Evolutionary conservation across 2,888 invertebrate genomes (phyloP), one percentile per base, ranked within the genome.

Genomic region (Drosophila prolongata): DNA sequence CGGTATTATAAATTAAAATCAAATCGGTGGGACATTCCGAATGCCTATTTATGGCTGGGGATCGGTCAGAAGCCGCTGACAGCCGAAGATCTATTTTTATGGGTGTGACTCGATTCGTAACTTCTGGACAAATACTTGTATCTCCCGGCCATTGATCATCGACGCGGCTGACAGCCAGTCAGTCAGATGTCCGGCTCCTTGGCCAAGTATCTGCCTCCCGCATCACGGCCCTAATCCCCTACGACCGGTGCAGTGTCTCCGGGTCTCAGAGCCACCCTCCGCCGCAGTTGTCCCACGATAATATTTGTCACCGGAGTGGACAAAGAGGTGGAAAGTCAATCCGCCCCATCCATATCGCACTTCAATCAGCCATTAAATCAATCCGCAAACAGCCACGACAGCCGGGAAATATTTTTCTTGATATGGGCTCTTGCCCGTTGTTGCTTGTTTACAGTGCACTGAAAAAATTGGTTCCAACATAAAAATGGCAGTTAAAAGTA

Each of bases 1-100:
- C 62, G 47, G 44, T 52, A 53, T 44, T 62, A 50, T 86, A 82
- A 83, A 79, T 82, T 78, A 60, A 73, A 70, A 82, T 78, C 57
- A 60, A 80, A 78, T 78, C 74, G 54, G 14, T 44, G 54, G 65
- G 57, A 71, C 76, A 74, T 66, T 68, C 50, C 38, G 4, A 49
- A 55, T 11, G 58, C 54, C 70, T 40, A 66, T 79, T 86, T 77
- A 82, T 50, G 60, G 49, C 30, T 19, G 49, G 34, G 14, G 34
- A 35, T 44, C 35, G 14, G 2, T 9, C 14, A 4, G 47, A 30
- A 10, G 34, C n/a, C 46, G 9, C 27, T 68, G 66, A 42, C 68
- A 67, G 16, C 5, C 19, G 16, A 19, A 14, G 38, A 53, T 40
- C 54, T 66, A 66, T 66, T 67, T 65, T 16, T 38, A 55, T 40